A percentile compares a stretch with the other conserved stretches of the same genome.
Evolutionary conservation across 2,888 invertebrate species (phyloP).

Genomic region (Oxytorus armatus): DNA sequence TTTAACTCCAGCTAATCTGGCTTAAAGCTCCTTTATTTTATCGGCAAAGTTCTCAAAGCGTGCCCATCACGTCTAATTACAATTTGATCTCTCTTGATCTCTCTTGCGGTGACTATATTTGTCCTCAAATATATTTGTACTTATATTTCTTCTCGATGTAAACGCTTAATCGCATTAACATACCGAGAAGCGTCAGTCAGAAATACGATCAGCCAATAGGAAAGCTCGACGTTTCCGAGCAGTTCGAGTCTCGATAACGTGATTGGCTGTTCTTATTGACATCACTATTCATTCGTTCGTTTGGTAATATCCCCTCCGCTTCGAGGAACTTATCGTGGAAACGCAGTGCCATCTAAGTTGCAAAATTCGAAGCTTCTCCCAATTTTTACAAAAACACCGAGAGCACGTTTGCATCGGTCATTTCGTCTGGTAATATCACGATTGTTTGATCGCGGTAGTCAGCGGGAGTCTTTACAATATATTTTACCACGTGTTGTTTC

Average conservation of each 20-base stretch:
- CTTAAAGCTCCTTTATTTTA: no score
- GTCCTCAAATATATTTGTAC: no score
- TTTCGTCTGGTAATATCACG: slow-evolving; percentile 73
- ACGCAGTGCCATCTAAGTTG: slow-evolving; percentile 28
- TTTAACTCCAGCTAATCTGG: no score
- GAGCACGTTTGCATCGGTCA: slow-evolving; percentile 78
- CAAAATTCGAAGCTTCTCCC: background rate
- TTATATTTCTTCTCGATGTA: no score
- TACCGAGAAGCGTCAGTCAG: no score
- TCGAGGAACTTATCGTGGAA: background rate
- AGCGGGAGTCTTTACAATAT: slow-evolving; percentile 16
- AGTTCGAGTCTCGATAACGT: no score
- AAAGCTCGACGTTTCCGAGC: background rate
- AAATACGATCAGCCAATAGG: background rate
- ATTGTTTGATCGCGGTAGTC: slow-evolving; percentile 46
- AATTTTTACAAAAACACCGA: slow-evolving; percentile 72
- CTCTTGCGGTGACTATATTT: no score
- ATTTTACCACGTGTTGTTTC: slow-evolving; percentile 72
- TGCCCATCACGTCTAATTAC: no score
- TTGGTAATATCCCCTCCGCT: background rate
- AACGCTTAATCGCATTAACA: no score
- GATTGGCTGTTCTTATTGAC: no score
- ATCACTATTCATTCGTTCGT: slow-evolving; percentile 7
- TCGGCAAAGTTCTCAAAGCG: no score
- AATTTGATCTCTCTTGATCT: no score